Conservation (phyloP, 2,797 vertebrate genomes). For the Etheostoma nigrum region DNA sequence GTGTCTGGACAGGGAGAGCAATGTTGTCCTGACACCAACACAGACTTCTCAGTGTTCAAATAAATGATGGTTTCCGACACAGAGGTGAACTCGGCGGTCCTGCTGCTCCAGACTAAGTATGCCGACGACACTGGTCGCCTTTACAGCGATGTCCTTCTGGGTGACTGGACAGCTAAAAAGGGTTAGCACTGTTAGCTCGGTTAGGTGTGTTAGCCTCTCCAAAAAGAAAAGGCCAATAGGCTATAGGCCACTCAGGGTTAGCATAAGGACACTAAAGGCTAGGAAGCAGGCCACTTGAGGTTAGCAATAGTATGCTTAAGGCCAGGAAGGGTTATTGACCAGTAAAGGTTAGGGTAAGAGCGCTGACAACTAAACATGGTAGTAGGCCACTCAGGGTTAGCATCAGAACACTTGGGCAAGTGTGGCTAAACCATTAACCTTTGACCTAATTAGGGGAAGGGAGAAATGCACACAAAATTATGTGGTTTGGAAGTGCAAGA, state of each 20-base stretch:
- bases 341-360: constrained; percentile 44
- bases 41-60: constrained; percentile 74
- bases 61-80: constrained; percentile 79
- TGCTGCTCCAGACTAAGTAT: constrained; percentile 61
- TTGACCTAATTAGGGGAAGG: constrained; percentile 66
- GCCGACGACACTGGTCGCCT: constrained; percentile 58
- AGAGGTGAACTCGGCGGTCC: constrained; percentile 65
- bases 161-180: constrained; percentile 80
- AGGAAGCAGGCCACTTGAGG: constrained; percentile 53
- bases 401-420: constrained; percentile 35
- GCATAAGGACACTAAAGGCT: constrained; percentile 57
- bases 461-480: constrained; percentile 40
- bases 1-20: constrained; percentile 56
- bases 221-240: constrained; percentile 54
- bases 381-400: constrained; percentile 56
- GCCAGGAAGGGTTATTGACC: constrained; percentile 61
- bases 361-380: constrained; percentile 43
- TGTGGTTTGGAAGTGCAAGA: constrained; percentile 2
- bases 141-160: constrained; percentile 81
- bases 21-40: constrained; percentile 76
- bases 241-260: constrained; percentile 70
- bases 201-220: constrained; percentile 66
- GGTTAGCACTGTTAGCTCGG: constrained; percentile 76
- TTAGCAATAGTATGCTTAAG: constrained; percentile 65
- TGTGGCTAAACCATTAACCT: constrained; percentile 65